These are phyloP conservation scores for Anguilla megastoma DNA, from an alignment of 2,797 vertebrate genomes.

Conservation along the genomic window DNA sequence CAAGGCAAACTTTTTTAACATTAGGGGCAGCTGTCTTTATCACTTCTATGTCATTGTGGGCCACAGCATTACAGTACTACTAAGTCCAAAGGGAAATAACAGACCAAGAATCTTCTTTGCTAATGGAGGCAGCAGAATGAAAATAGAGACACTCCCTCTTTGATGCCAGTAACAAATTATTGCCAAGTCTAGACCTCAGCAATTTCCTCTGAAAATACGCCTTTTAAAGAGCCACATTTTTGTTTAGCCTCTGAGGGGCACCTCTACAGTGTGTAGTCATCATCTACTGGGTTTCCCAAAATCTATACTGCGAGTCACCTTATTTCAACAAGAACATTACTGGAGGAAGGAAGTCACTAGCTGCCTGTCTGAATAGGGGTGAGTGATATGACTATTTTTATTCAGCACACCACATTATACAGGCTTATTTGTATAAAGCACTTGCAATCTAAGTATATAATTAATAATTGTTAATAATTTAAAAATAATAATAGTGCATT, in stretches of 20 bases:
- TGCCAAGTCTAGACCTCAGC: slow-evolving; percentile 25
- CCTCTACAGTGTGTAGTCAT: slow-evolving; percentile 8
- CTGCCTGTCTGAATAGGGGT: background rate
- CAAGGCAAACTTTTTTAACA: background rate
- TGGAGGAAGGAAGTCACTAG: background rate
- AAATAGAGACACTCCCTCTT: background rate
- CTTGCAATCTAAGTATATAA: background rate
- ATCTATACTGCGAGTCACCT: background rate
- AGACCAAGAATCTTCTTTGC: slow-evolving; percentile 2
- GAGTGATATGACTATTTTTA: background rate
- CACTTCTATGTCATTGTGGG: slow-evolving; percentile 2
- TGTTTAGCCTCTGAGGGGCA: slow-evolving; percentile 23
- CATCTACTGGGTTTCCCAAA: slow-evolving; percentile 11
- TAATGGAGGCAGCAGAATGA: slow-evolving; percentile 1
- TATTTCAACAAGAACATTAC: background rate
- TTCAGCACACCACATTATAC: background rate
- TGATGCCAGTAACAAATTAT: background rate
- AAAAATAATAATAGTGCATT: too few relatives aligned
- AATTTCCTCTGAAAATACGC: slow-evolving; percentile 28
- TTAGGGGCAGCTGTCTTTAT: background rate
- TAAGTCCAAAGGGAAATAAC: slow-evolving; percentile 22
- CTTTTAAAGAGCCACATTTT: slow-evolving; percentile 14
- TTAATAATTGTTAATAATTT: too few relatives aligned
- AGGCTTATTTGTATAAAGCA: background rate
- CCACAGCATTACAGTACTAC: background rate